Percentiles rank a stretch among this genome's conserved stretches.
Conservation (phyloP, 2,888 invertebrate genomes). For the Pheosia tremula region DNA sequence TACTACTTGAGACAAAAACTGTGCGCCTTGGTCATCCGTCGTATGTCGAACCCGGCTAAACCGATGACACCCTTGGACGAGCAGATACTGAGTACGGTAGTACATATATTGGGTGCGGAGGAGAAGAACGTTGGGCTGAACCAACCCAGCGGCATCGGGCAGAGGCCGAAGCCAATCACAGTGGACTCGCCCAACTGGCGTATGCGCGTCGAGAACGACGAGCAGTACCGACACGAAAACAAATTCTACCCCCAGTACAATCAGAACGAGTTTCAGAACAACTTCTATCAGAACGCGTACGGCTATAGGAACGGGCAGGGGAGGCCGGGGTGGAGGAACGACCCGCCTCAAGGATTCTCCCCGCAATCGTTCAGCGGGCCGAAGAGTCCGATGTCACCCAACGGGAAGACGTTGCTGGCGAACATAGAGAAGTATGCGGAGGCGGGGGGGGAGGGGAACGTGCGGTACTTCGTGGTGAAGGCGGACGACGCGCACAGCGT, state of each 20-base stretch:
- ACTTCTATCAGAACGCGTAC: conserved; percentile 57
- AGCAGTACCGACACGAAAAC: conserved; percentile 55
- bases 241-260: conserved; percentile 54
- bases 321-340: conserved; percentile 50
- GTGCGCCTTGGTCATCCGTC: conserved; percentile 87
- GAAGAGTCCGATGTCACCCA: conserved; percentile 68
- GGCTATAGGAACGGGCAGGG: conserved; percentile 56
- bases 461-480: conserved; percentile 85
- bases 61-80: conserved; percentile 86
- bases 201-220: conserved; percentile 54
- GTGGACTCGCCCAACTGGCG: conserved; percentile 82
- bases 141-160: conserved; percentile 90
- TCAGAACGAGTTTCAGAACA: conserved; percentile 52
- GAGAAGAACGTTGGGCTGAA: conserved; percentile 88
- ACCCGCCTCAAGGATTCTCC: conserved; percentile 55
- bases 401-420: conserved; percentile 64
- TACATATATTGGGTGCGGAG: conserved; percentile 88
- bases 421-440: conserved; percentile 72
- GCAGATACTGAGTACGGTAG: conserved; percentile 87
- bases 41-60: conserved; percentile 85
- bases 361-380: conserved; percentile 58
- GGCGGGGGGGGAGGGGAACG: conserved; percentile 41
- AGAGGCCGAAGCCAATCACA: conserved; percentile 88
- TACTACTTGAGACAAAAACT: conserved; percentile 89
- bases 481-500: conserved; percentile 83